Percentiles rank a stretch among this genome's conserved stretches.
Evolutionary conservation across 2,113 vertebrate genomes (phyloP).

Genomic region (Prunella fulvescens): DNA sequence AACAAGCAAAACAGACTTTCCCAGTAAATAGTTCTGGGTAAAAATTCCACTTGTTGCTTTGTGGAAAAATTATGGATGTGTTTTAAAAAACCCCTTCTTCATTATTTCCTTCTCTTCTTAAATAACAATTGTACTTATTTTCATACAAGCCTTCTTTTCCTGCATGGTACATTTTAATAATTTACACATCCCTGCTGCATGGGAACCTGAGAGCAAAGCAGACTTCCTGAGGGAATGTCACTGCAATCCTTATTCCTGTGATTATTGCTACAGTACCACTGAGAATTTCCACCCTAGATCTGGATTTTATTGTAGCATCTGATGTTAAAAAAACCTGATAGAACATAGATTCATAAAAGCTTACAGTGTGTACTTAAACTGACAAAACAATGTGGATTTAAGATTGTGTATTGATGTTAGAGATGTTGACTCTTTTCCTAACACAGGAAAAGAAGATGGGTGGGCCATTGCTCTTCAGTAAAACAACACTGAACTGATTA

Average conservation of each 20-base stretch:
- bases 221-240: slow-evolving; percentile 38
- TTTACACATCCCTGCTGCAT: slow-evolving; percentile 31
- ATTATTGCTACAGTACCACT: slow-evolving; percentile 16
- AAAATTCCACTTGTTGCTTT: neutral
- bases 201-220: slow-evolving; percentile 31
- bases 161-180: slow-evolving; percentile 3
- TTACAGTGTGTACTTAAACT: neutral
- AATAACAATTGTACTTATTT: slow-evolving; percentile 44
- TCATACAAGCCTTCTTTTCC: slow-evolving; percentile 36
- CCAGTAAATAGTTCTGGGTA: neutral
- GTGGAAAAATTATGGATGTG: neutral
- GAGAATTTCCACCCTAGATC: slow-evolving; percentile 33
- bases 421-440: neutral
- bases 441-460: neutral
- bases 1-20: neutral
- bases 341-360: neutral
- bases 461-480: neutral
- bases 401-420: neutral
- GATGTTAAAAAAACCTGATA: neutral
- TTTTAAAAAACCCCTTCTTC: slow-evolving; percentile 29
- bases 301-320: neutral
- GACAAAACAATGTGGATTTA: neutral
- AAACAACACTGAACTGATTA: neutral
- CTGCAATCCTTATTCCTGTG: slow-evolving; percentile 48
- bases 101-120: slow-evolving; percentile 37